Evolutionary conservation across 2,888 invertebrate species (phyloP).

Genomic region (Operophtera brumata): DNA sequence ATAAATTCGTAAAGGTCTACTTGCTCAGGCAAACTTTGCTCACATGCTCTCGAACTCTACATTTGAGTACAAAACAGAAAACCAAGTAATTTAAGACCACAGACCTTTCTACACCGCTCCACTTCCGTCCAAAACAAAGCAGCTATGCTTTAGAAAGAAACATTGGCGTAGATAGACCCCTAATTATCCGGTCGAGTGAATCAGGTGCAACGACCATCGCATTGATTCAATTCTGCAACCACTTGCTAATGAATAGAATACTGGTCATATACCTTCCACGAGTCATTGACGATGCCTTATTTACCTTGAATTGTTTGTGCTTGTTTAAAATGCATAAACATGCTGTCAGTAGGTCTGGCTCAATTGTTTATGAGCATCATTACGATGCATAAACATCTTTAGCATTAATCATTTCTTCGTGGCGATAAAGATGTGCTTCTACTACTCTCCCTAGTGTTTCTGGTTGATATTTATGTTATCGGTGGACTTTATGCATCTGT

Average conservation of each 20-base stretch:
- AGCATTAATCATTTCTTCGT: slow-evolving; percentile 13
- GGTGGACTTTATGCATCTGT: too few species aligned
- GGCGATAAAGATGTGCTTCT: slow-evolving; percentile 1
- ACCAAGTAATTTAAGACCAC: neutral
- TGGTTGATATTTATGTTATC: too few species aligned
- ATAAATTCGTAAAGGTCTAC: too few species aligned
- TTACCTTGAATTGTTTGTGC: slow-evolving; percentile 27
- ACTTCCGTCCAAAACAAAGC: slow-evolving; percentile 33
- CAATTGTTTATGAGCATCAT: slow-evolving; percentile 9
- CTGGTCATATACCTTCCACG: slow-evolving; percentile 16
- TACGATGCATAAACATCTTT: slow-evolving; percentile 11
- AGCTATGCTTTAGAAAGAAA: slow-evolving; percentile 40
- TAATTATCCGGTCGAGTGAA: slow-evolving; percentile 64
- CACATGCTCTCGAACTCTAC: too few species aligned
- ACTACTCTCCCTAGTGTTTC: too few species aligned
- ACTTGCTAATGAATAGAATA: slow-evolving; percentile 50
- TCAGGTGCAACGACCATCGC: slow-evolving; percentile 52
- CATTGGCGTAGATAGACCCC: slow-evolving; percentile 36
- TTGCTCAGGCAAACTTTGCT: too few species aligned
- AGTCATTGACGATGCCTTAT: slow-evolving; percentile 37
- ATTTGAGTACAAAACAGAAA: too few species aligned
- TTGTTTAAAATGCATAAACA: slow-evolving; percentile 20
- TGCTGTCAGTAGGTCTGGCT: slow-evolving; percentile 14
- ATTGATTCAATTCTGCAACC: slow-evolving; percentile 49
- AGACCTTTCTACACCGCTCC: slow-evolving; percentile 10